These are phyloP conservation scores for Agelas oroides DNA, from an alignment of 37 sponge, comb jelly and placozoan species.

Conservation along the genomic window DNA sequence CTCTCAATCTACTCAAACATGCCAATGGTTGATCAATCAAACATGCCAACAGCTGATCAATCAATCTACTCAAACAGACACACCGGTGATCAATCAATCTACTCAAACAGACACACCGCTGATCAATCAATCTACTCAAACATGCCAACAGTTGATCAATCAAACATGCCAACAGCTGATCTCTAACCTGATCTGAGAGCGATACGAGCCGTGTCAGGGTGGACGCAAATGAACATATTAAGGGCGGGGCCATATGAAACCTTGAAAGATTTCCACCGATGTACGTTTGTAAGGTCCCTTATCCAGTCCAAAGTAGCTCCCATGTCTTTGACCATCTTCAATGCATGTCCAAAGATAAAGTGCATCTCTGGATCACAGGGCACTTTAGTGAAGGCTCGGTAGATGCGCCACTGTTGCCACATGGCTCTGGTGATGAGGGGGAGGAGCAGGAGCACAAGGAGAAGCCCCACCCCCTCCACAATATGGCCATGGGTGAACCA, in stretches of 20 bases:
- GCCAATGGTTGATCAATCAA: too few species aligned
- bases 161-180: too few species aligned
- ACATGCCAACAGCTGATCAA: too few species aligned
- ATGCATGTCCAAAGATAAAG: constrained; percentile 52
- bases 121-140: too few species aligned
- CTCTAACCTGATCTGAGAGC: constrained; percentile 26
- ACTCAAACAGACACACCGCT: too few species aligned
- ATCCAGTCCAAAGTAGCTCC: constrained; percentile 40
- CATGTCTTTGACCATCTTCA: constrained; percentile 32
- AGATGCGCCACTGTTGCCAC: constrained; percentile 24
- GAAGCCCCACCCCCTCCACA: constrained; percentile 6
- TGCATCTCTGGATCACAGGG: constrained; percentile 40
- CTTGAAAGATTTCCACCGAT: constrained; percentile 13
- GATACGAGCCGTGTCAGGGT: constrained; percentile 27
- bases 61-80: too few species aligned
- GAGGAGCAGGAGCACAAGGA: constrained; percentile 29
- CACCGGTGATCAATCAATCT: too few species aligned
- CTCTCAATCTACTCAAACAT: too few species aligned
- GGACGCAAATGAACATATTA: background rate
- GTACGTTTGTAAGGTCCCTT: background rate
- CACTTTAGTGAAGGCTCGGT: constrained; percentile 27
- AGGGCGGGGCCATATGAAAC: background rate
- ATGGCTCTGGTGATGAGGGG: background rate
- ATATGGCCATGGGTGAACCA: background rate
- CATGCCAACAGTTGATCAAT: too few species aligned